Evolutionary conservation across 1,140 invertebrate genomes (phyloP), one percentile per base, ranked within the genome.

Genomic region (Andrena cerasifolii): DNA sequence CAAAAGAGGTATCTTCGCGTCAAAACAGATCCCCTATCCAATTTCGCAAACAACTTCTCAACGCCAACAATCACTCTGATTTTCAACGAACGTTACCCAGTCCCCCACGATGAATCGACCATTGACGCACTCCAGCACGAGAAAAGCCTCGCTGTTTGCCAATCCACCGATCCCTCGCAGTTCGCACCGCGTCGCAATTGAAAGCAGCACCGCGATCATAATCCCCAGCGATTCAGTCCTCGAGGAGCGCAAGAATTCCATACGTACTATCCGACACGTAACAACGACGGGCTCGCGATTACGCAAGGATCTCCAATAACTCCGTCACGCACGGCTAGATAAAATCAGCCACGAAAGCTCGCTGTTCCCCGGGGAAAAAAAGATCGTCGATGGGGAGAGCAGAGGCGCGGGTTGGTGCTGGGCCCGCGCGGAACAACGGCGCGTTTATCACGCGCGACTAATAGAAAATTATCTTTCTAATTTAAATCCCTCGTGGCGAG

Each of bases 381-480:
- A 33, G 3, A 18, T 18, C 31, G 0, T 24, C 1, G 31, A 10
- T 31, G 43, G n/a, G 54, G 12, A 18, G 26, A 47, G 24, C 4
- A 16, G 10, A 3, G 24, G 18, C 16, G 53, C 21, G 45, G 24
- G 24, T 21, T 45, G 74, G 43, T 83, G 82, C 82, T 67, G n/a
- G 47, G 47, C 36, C 31, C 68, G 58, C 43, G 68, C 53, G 40
- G 51, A 84, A 84, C 72, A 84, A 84, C 81, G 82, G 82, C 82
- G 82, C 78, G 82, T 85, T 84, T 85, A 80, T 84, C 83, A 80
- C 73, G 82, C 82, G 75, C 79, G 73, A 82, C 83, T 85, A 85
- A 85, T 85, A 84, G 84, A 85, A 85, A 85, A 85, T 85, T 79
- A 85, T 85, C 83, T 85, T 78, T 84, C 82, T 84, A 84, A 85